Base-by-base conservation (phyloP, 2,797 vertebrate species). In the Helostoma temminkii region DNA sequence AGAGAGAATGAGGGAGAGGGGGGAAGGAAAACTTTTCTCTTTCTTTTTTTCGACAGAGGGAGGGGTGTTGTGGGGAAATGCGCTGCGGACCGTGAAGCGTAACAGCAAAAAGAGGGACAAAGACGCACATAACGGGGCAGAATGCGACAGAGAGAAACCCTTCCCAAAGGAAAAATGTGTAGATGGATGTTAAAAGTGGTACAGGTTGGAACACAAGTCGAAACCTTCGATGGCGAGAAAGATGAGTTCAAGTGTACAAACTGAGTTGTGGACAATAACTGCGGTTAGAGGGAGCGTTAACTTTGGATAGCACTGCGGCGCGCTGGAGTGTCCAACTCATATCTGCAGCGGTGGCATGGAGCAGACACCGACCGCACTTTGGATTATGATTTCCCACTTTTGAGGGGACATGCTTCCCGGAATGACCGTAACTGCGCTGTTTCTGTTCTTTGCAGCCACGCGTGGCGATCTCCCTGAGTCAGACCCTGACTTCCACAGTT, bases 21-120 rank as follows among this genome's bases (percentile, higher is more conserved):
- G 77, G 80, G 70, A 24, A 59, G 71, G 69, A 71, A 85, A 83
- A 81, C 57, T 86, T 93, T 91, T 86, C 76, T 89, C 89, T 90
- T 87, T 67, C 85, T 61, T 66, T 87, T 50, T 87, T 74, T 80
- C 58, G 41, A 68, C 72, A 74, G 89, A 73, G 60, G 83, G 91
- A 89, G 89, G 88, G 88, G 89, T 89, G 91, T 76, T 80, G 84
- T 85, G 86, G 84, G 76, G 83, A 80, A 90, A 89, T 89, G 91
- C 80, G 89, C 89, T 82, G 87, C 81, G 86, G 90, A 93, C 85
- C 92, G 91, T 93, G 93, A 93, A 92, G 89, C 89, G 86, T 84
- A 90, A 89, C 90, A 90, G 87, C 87, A 69, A 86, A 80, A 72
- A 78, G 82, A 65, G 70, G 74, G 89, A 90, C 89, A 93, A 92